These are phyloP conservation scores for Blennius ocellaris DNA, from an alignment of 2,113 vertebrate species.

Conservation along the genomic window DNA sequence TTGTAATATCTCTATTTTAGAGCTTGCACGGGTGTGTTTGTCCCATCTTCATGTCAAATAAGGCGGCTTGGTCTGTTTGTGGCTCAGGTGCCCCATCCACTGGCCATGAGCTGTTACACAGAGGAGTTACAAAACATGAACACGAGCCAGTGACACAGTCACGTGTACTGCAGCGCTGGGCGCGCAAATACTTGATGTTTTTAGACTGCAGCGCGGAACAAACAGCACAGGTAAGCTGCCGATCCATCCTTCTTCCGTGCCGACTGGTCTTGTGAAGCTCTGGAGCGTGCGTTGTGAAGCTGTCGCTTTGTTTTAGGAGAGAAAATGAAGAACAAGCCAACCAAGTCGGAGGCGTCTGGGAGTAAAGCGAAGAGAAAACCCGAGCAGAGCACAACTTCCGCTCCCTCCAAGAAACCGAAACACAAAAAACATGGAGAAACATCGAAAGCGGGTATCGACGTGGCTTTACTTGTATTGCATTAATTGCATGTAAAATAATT, in stretches of 20 bases:
- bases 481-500: neutral
- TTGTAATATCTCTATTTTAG: too few relatives aligned
- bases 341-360: slow-evolving; percentile 25
- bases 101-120: slow-evolving; percentile 2
- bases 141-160: slow-evolving; percentile 30
- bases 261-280: neutral
- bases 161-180: slow-evolving; percentile 43
- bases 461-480: neutral
- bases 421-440: slow-evolving; percentile 49
- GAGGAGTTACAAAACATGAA: slow-evolving; percentile 69
- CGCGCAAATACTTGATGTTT: slow-evolving; percentile 12
- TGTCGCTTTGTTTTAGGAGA: neutral
- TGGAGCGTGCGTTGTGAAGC: neutral
- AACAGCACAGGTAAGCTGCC: slow-evolving; percentile 12
- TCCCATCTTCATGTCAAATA: slow-evolving; percentile 18
- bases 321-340: slow-evolving; percentile 61
- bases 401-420: slow-evolving; percentile 50
- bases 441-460: slow-evolving; percentile 46
- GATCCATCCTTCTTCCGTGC: neutral
- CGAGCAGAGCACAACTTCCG: neutral
- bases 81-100: slow-evolving; percentile 35
- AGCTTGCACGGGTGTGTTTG: too few relatives aligned
- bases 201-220: neutral
- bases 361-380: slow-evolving; percentile 40
- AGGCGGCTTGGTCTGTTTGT: neutral